Evolutionary conservation across 1,140 invertebrate species (phyloP).

Genomic region (Contarinia nasturtii): DNA sequence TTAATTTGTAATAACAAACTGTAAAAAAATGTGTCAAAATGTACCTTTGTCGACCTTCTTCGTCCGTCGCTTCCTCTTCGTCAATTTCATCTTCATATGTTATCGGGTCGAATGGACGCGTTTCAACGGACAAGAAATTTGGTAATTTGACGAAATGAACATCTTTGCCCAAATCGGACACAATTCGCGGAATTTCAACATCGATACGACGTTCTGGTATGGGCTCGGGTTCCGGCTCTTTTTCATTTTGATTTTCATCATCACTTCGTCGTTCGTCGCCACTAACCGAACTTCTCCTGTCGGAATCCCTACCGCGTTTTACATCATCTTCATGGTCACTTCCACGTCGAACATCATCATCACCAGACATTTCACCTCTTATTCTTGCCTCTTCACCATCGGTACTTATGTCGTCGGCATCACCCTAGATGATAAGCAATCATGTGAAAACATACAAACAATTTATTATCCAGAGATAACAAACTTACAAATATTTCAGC

Average conservation of each 20-base stretch:
- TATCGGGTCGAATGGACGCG: conserved; percentile 81
- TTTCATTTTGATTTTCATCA: conserved; percentile 29
- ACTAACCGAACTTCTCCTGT: conserved; percentile 17
- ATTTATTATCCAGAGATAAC: too few species aligned
- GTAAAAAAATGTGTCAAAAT: background rate
- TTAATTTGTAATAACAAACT: conserved; percentile 3
- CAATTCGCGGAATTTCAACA: conserved; percentile 90
- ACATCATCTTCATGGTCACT: conserved; percentile 17
- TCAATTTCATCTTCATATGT: conserved; percentile 99
- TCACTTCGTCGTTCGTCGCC: conserved; percentile 17
- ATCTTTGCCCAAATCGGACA: conserved; percentile 75
- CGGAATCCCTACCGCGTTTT: background rate
- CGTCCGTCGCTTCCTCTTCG: conserved; percentile 94
- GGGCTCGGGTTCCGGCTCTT: conserved; percentile 52
- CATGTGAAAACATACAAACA: too few species aligned
- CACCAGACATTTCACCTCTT: conserved; percentile 19
- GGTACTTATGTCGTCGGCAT: conserved; percentile 78
- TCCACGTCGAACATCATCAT: conserved; percentile 15
- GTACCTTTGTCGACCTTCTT: conserved; percentile 82
- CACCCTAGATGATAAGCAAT: too few species aligned
- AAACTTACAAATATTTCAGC: conserved; percentile 52
- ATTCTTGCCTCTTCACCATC: conserved; percentile 46
- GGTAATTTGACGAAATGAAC: conserved; percentile 90
- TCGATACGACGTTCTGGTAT: conserved; percentile 86
- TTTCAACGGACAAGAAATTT: conserved; percentile 83